These are phyloP conservation scores for Lycia hirtaria DNA, from an alignment of 2,888 invertebrate genomes.

Conservation along the genomic window DNA sequence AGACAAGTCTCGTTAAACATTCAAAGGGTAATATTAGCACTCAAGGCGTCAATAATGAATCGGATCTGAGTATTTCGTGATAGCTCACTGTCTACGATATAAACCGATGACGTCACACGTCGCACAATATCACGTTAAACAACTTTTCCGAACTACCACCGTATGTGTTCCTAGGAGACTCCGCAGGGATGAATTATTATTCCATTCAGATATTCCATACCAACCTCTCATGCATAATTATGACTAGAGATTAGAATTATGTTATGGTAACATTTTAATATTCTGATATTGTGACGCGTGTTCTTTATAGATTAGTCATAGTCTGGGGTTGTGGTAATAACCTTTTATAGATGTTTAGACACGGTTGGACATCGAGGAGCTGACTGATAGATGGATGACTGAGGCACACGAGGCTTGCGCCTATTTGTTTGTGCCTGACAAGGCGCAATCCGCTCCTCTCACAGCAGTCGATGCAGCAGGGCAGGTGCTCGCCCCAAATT, in stretches of 20 bases:
- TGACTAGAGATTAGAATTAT: too few relatives aligned
- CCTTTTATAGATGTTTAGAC: too few relatives aligned
- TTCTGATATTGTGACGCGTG: not conserved
- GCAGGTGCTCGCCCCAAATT: too few relatives aligned
- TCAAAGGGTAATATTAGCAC: conserved; percentile 7
- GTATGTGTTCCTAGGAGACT: not conserved
- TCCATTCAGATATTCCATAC: not conserved
- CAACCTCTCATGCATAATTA: not conserved
- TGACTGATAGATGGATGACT: too few relatives aligned
- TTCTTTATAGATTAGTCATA: not conserved
- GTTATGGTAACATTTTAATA: too few relatives aligned
- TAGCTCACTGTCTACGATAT: not conserved
- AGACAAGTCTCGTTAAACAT: conserved; percentile 6
- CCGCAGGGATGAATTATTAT: not conserved
- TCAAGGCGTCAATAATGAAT: not conserved
- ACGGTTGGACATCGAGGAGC: too few relatives aligned
- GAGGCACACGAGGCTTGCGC: too few relatives aligned
- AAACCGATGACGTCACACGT: not conserved
- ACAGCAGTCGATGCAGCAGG: too few relatives aligned
- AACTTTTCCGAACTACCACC: not conserved
- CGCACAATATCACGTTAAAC: not conserved
- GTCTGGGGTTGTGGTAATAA: too few relatives aligned
- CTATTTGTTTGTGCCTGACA: too few relatives aligned
- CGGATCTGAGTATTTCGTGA: not conserved
- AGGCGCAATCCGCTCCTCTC: too few relatives aligned